Evolutionary conservation across 2,888 invertebrate genomes (phyloP).

Genomic region (Diaperis boleti): DNA sequence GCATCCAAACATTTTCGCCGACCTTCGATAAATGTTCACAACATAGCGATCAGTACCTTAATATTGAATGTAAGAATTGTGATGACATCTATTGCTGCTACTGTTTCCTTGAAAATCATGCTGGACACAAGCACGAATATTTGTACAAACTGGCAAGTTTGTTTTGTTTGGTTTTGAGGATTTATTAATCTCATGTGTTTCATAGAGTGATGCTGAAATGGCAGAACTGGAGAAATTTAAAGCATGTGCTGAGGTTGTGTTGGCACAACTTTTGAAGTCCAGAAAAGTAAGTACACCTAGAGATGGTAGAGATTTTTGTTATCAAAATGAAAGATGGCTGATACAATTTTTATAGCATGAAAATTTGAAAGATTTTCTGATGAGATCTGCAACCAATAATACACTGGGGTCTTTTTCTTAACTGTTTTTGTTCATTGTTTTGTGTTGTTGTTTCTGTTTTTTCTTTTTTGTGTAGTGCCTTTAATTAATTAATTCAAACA

Average conservation of each 20-base stretch:
- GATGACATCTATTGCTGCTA: slow-evolving; percentile 61
- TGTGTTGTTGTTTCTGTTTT: no score
- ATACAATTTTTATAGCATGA: no score
- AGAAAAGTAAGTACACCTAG: slow-evolving; percentile 66
- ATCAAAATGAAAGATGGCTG: no score
- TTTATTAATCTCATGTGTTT: slow-evolving; percentile 36
- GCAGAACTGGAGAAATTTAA: slow-evolving; percentile 51
- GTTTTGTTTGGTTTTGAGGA: slow-evolving; percentile 5
- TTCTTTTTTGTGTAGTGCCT: no score
- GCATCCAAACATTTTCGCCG: no score
- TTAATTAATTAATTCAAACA: no score
- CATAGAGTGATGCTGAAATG: slow-evolving; percentile 55
- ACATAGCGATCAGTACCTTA: slow-evolving; percentile 57
- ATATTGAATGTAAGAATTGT: slow-evolving; percentile 65
- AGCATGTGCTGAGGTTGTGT: slow-evolving; percentile 52
- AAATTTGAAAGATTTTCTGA: no score
- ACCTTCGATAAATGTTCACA: slow-evolving; percentile 49
- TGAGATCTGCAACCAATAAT: no score
- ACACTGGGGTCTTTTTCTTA: no score
- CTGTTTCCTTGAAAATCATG: slow-evolving; percentile 62
- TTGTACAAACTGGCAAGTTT: slow-evolving; percentile 60
- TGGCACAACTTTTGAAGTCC: slow-evolving; percentile 55
- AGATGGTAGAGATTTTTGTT: no score
- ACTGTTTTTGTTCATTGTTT: no score
- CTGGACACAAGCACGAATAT: slow-evolving; percentile 54